Evolutionary conservation across 2,797 vertebrate species (phyloP).

Genomic region (Sandelia bainsii): DNA sequence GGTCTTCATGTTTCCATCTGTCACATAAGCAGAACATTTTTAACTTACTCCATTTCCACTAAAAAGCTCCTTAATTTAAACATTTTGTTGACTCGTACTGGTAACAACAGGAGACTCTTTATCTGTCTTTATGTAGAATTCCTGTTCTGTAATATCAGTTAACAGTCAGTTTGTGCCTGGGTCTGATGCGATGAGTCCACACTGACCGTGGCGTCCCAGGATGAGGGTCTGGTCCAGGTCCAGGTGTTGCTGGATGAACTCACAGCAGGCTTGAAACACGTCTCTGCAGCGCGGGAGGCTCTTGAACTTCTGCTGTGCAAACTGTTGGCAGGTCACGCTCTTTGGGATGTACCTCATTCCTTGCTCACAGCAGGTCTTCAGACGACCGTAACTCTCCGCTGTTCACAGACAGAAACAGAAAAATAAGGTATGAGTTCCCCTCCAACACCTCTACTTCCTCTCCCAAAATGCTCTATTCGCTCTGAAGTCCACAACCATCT

Average conservation of each 20-base stretch:
- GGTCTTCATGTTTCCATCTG: too few relatives aligned
- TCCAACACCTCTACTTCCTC: too few relatives aligned
- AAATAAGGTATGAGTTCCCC: too few relatives aligned
- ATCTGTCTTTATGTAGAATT: too few relatives aligned
- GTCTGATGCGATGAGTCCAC: neutral
- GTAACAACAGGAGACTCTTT: too few relatives aligned
- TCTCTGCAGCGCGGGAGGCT: neutral
- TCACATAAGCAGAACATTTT: too few relatives aligned
- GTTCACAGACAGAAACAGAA: neutral
- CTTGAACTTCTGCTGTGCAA: accelerated
- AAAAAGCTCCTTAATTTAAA: too few relatives aligned
- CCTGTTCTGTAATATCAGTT: too few relatives aligned
- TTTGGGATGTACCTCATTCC: conserved; percentile 75
- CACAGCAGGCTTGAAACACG: conserved; percentile 83
- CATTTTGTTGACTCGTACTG: too few relatives aligned
- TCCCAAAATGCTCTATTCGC: too few relatives aligned
- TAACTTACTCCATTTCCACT: too few relatives aligned
- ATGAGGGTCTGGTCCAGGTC: neutral
- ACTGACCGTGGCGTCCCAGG: conserved; percentile 86
- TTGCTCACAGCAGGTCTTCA: conserved; percentile 75
- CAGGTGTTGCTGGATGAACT: conserved; percentile 35
- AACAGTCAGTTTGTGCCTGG: neutral
- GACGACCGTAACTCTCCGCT: accelerated
- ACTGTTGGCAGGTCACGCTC: conserved; percentile 38
- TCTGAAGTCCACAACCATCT: too few relatives aligned